Evolutionary conservation across 2,888 invertebrate species (phyloP).

Genomic region (Pilophorus perplexus): DNA sequence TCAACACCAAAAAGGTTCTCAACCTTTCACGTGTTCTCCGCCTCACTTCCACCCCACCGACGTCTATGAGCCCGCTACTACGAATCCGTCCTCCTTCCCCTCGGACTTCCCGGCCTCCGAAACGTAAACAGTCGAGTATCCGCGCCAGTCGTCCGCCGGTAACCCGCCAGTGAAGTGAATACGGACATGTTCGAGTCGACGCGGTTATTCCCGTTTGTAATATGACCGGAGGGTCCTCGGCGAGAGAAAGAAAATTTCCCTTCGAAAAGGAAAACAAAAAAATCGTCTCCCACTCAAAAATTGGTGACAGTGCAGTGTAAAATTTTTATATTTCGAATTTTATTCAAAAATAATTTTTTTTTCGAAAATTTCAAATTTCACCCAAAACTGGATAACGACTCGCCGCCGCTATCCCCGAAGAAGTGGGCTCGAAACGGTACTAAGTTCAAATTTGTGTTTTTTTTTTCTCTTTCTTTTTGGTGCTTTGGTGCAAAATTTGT

Average conservation of each 20-base stretch:
- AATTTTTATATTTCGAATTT: background rate
- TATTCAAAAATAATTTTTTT: background rate
- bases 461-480: background rate
- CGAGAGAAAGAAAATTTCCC: too few species aligned
- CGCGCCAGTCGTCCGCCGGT: slow-evolving; percentile 6
- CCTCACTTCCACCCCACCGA: too few species aligned
- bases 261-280: too few species aligned
- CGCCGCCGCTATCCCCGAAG: background rate
- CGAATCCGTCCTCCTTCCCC: background rate
- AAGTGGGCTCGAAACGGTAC: slow-evolving; percentile 23
- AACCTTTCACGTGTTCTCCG: too few species aligned
- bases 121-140: slow-evolving; percentile 15
- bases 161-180: background rate
- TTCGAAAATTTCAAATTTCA: background rate
- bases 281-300: too few species aligned
- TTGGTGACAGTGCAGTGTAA: background rate
- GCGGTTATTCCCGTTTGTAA: too few species aligned
- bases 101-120: background rate
- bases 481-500: background rate
- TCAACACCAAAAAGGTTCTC: too few species aligned
- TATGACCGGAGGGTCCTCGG: too few species aligned
- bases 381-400: background rate
- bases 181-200: too few species aligned
- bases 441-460: background rate
- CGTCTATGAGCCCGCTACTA: too few species aligned